Evolutionary conservation across 2,113 vertebrate genomes (phyloP).

Genomic region (Phalacrocorax pelagicus): DNA sequence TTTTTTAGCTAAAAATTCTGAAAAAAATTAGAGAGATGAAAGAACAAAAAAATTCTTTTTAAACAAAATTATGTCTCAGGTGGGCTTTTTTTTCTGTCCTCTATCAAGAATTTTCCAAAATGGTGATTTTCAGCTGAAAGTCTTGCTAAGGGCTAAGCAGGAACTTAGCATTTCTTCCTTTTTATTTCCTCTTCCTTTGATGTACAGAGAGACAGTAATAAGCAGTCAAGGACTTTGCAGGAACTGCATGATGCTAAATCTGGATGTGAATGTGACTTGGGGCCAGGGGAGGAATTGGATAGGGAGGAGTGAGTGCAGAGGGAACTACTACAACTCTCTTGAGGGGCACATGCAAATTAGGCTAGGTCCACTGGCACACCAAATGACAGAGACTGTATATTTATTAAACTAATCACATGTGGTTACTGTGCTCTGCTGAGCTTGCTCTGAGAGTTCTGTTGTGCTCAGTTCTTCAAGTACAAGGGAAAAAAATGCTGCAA

Average conservation of each 20-base stretch:
- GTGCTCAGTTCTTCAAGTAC: neutral
- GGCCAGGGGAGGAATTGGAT: neutral
- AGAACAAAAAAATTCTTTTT: neutral
- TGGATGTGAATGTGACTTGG: accelerated
- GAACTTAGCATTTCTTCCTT: neutral
- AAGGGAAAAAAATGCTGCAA: neutral
- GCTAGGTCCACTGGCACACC: neutral
- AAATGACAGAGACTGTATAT: neutral
- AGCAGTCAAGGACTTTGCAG: neutral
- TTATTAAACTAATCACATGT: neutral
- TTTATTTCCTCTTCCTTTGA: neutral
- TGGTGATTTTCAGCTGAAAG: neutral
- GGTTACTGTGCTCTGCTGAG: neutral
- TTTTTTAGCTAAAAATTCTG: neutral
- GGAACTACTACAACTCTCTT: neutral
- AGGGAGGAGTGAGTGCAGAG: neutral
- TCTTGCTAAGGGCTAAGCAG: neutral
- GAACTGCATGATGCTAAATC: neutral
- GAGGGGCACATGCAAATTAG: neutral
- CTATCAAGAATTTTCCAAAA: neutral
- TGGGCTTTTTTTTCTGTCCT: neutral
- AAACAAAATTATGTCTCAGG: neutral
- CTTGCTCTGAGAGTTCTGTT: neutral
- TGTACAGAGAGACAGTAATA: neutral
- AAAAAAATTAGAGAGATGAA: neutral